Evolutionary conservation across 2,888 invertebrate genomes (phyloP).

Genomic region (Polia nebulosa): DNA sequence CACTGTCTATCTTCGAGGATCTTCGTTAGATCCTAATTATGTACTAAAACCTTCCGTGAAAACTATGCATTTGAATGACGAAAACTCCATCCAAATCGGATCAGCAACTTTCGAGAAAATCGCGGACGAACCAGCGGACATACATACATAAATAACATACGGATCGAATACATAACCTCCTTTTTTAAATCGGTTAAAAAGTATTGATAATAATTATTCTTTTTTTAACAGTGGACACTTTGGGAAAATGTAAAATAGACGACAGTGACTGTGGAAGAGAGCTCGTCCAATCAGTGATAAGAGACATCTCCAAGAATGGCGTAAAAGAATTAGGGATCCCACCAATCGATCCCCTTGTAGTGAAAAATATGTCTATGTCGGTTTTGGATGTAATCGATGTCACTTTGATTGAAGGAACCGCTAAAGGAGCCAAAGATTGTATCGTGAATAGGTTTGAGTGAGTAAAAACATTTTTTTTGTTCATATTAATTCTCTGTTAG

Average conservation of each 20-base stretch:
- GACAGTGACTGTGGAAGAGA: constrained; percentile 69
- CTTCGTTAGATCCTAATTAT: no score
- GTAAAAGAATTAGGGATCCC: constrained; percentile 70
- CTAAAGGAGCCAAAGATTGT: constrained; percentile 72
- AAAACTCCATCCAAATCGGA: no score
- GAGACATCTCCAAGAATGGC: constrained; percentile 66
- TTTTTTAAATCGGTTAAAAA: background rate
- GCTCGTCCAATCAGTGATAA: constrained; percentile 61
- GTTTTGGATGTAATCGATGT: constrained; percentile 66
- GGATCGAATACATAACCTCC: no score
- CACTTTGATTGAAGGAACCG: constrained; percentile 71
- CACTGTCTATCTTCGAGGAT: no score
- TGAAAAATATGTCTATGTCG: constrained; percentile 64
- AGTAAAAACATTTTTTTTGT: constrained; percentile 51
- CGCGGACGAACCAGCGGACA: no score
- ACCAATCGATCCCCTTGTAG: constrained; percentile 70
- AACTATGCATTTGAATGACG: no score
- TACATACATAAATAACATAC: no score
- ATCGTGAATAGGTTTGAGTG: constrained; percentile 54
- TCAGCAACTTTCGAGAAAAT: no score
- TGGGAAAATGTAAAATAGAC: constrained; percentile 69
- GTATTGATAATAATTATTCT: background rate
- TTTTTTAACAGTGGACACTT: constrained; percentile 57
- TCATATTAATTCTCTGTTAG: no score
- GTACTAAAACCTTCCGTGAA: no score